Percentiles rank a stretch among this genome's conserved stretches.
phyloP scores from a whole-genome alignment of 1,140 invertebrate genomes.

The Eupristina koningsbergeri region DNA sequence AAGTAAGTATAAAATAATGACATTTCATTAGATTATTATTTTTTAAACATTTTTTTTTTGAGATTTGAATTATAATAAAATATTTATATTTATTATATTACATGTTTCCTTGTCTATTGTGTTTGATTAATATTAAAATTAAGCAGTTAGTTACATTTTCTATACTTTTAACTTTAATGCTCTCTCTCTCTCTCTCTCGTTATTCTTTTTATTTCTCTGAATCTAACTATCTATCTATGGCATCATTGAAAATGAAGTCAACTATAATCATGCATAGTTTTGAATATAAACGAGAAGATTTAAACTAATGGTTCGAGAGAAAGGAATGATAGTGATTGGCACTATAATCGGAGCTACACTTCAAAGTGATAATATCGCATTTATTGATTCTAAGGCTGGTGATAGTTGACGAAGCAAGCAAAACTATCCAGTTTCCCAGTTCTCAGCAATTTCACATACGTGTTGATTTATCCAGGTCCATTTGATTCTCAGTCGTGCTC shows the following conservation, averaged over 20 bases:
- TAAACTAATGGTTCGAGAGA: neutral
- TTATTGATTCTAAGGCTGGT: neutral
- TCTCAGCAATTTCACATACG: constrained; percentile 7
- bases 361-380: constrained; percentile 4
- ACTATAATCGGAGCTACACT: constrained; percentile 35
- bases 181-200: neutral
- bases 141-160: no score
- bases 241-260: neutral
- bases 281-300: neutral
- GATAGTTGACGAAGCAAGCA: neutral
- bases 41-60: no score
- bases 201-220: no score
- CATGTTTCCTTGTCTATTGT: no score
- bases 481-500: neutral
- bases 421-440: neutral
- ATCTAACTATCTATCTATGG: neutral
- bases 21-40: no score
- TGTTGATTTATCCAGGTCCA: constrained; percentile 39
- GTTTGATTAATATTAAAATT: no score
- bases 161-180: no score
- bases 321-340: neutral
- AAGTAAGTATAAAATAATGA: no score
- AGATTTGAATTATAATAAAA: no score
- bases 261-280: neutral
- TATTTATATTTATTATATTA: no score